These are phyloP conservation scores for Conomelus anceps DNA, from an alignment of 2,888 invertebrate species.

Conservation along the genomic window DNA sequence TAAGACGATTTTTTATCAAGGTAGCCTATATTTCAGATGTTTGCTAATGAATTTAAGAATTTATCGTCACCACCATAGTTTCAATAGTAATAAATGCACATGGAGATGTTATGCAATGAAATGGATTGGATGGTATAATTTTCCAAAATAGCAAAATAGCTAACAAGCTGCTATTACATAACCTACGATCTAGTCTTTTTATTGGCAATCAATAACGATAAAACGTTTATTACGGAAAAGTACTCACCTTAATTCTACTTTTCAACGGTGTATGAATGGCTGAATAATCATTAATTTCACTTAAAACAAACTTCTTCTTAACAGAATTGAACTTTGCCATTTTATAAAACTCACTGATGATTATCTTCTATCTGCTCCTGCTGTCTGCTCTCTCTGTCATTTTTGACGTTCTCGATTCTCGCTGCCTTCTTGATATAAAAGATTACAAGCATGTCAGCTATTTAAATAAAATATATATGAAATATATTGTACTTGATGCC, in stretches of 20 bases:
- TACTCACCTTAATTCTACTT: constrained; percentile 33
- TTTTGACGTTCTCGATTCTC: too few species aligned
- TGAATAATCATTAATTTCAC: constrained; percentile 29
- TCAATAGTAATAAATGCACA: not conserved
- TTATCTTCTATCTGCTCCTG: not conserved
- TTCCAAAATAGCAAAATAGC: not conserved
- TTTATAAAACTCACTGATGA: not conserved
- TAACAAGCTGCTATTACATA: not conserved
- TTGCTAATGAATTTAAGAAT: not conserved
- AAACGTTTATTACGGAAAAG: not conserved
- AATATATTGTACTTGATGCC: too few species aligned
- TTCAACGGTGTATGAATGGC: constrained; percentile 32
- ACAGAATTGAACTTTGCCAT: not conserved
- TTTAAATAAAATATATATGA: too few species aligned
- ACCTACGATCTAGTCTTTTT: not conserved
- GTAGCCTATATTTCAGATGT: not conserved
- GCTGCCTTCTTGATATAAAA: too few species aligned
- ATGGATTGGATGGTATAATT: not conserved
- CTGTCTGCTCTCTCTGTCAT: not conserved
- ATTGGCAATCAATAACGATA: not conserved
- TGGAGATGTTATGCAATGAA: not conserved
- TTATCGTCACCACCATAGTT: too few species aligned
- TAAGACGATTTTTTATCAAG: not conserved
- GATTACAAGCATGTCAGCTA: too few species aligned
- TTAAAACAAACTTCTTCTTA: constrained; percentile 24